Conservation (phyloP, 2,113 vertebrate genomes). For the Choloepus hoffmanni region DNA sequence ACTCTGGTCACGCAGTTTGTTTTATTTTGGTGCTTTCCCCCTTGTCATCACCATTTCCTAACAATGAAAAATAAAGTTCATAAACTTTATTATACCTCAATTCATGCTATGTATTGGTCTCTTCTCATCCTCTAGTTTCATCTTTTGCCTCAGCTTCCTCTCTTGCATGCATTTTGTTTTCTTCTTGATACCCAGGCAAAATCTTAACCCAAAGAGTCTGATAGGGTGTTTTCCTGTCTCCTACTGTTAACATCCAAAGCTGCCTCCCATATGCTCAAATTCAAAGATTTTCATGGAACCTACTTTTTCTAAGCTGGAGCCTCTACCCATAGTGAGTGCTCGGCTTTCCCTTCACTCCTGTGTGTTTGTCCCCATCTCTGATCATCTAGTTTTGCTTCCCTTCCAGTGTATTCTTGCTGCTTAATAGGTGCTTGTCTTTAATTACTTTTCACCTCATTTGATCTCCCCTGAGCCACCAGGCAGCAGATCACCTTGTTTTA, state of each 20-base stretch:
- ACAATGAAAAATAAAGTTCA: not conserved
- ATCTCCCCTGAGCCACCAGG: not conserved
- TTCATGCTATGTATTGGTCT: not conserved
- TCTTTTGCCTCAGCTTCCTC: not conserved
- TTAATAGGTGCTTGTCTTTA: slow-evolving; percentile 20
- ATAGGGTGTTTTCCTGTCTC: not conserved
- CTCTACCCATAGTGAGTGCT: not conserved
- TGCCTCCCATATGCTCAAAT: not conserved
- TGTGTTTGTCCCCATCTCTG: not conserved
- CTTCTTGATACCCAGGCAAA: not conserved
- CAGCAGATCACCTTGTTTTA: not conserved
- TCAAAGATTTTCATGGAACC: not conserved
- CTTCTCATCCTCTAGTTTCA: not conserved
- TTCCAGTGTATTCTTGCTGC: not conserved
- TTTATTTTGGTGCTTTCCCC: not conserved
- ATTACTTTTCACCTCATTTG: not conserved
- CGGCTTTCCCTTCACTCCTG: not conserved
- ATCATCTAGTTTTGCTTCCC: not conserved
- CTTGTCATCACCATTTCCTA: not conserved
- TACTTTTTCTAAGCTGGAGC: not conserved
- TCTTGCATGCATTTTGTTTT: not conserved
- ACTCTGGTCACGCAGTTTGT: not conserved
- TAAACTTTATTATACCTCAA: not conserved
- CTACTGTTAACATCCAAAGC: not conserved
- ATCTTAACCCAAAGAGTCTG: not conserved